Conservation (phyloP, 2,113 vertebrate genomes). For the Lophochroa leadbeateri region DNA sequence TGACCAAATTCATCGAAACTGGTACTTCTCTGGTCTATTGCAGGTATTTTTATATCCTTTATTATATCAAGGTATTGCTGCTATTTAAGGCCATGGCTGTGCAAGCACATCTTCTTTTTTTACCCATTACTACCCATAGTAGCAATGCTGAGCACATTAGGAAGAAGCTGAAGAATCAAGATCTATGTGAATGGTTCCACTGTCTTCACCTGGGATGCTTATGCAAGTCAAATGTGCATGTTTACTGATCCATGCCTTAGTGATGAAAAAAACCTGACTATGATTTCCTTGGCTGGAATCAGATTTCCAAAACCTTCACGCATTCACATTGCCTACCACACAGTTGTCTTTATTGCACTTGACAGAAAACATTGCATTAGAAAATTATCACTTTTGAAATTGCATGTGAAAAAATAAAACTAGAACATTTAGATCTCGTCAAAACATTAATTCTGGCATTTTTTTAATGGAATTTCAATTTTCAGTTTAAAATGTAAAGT, state of each 20-base stretch:
- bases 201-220: not conserved
- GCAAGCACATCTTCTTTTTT: not conserved
- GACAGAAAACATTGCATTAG: not conserved
- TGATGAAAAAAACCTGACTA: not conserved
- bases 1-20: not conserved
- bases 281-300: not conserved
- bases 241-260: rapidly evolving
- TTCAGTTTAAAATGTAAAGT: not conserved
- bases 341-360: not conserved
- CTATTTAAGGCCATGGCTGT: not conserved
- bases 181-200: not conserved
- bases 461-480: not conserved
- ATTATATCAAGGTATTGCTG: not conserved
- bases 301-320: not conserved
- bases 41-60: not conserved
- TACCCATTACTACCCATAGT: not conserved
- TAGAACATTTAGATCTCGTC: not conserved
- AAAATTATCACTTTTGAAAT: not conserved
- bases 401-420: not conserved
- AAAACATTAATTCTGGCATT: not conserved
- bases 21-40: not conserved
- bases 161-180: not conserved
- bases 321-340: not conserved
- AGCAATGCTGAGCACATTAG: not conserved
- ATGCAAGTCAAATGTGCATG: rapidly evolving